A percentile compares a stretch with the other conserved stretches of the same genome.
Evolutionary conservation across 2,797 vertebrate species (phyloP).

Genomic region (Otus scops): DNA sequence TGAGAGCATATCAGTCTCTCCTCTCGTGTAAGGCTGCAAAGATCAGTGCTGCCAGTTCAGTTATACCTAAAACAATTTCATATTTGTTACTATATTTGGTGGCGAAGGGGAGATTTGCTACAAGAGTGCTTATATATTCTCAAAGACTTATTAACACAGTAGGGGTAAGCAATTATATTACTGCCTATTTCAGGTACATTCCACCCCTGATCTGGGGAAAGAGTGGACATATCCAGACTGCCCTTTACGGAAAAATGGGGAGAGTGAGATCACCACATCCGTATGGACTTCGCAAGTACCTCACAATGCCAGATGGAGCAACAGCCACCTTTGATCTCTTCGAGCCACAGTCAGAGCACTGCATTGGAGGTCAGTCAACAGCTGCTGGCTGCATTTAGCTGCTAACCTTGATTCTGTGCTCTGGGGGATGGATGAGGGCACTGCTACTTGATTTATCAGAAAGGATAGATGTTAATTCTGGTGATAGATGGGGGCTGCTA

Average conservation of each 20-base stretch:
- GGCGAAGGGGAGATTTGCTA: background rate
- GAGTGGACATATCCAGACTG: slow-evolving; percentile 94
- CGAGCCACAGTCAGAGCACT: slow-evolving; percentile 84
- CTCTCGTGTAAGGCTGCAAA: background rate
- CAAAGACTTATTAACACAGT: background rate
- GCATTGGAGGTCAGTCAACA: slow-evolving; percentile 84
- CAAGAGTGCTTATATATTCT: background rate
- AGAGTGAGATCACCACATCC: slow-evolving; percentile 89
- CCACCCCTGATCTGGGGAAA: slow-evolving; percentile 96
- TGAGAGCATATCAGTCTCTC: background rate
- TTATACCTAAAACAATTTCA: background rate
- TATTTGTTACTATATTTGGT: background rate
- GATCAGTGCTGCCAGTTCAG: background rate
- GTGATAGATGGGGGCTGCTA: background rate
- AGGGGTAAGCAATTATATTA: background rate
- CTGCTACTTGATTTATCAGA: background rate
- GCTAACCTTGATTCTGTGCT: background rate
- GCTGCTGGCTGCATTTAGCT: background rate
- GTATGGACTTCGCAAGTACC: slow-evolving; percentile 85
- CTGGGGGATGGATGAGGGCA: background rate
- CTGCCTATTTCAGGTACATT: slow-evolving; percentile 84
- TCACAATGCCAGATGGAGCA: slow-evolving; percentile 92
- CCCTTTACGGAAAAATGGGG: slow-evolving; percentile 93
- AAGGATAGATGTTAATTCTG: background rate
- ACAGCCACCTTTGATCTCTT: slow-evolving; percentile 95